These are phyloP conservation scores for Diachasma alloeum DNA, from an alignment of 1,140 invertebrate genomes.

Conservation along the genomic window DNA sequence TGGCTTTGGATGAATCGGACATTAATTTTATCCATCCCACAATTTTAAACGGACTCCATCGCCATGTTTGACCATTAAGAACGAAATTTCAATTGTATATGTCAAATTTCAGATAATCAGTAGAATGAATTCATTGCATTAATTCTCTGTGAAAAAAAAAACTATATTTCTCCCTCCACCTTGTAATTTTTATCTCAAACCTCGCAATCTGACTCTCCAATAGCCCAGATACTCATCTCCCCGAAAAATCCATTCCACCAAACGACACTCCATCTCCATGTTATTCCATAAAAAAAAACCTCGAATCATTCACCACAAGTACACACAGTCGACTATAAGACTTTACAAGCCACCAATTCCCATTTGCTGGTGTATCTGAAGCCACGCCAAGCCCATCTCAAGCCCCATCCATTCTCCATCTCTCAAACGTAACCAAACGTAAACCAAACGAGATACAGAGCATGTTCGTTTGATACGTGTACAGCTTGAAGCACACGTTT, in stretches of 20 bases:
- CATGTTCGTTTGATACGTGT: constrained; percentile 5
- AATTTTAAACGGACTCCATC: too few relatives aligned
- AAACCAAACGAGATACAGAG: constrained; percentile 7
- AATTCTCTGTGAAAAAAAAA: too few relatives aligned
- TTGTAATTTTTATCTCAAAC: background rate
- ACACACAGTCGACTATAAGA: background rate
- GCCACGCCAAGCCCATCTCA: background rate
- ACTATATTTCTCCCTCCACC: background rate
- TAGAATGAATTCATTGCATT: too few relatives aligned
- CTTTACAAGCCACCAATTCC: constrained; percentile 46
- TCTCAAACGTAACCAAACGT: background rate
- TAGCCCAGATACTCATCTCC: background rate
- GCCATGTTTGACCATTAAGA: too few relatives aligned
- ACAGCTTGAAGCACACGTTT: background rate
- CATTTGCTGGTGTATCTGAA: constrained; percentile 48
- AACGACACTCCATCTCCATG: background rate
- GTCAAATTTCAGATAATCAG: too few relatives aligned
- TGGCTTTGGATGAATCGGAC: too few relatives aligned
- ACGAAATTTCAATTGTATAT: too few relatives aligned
- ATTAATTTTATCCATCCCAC: too few relatives aligned
- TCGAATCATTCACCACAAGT: background rate
- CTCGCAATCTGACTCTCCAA: background rate
- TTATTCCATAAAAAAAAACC: background rate
- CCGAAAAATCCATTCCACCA: background rate
- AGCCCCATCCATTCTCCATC: background rate